Evolutionary conservation across 2,797 vertebrate genomes (phyloP).

Genomic region (Sebastes goodei): DNA sequence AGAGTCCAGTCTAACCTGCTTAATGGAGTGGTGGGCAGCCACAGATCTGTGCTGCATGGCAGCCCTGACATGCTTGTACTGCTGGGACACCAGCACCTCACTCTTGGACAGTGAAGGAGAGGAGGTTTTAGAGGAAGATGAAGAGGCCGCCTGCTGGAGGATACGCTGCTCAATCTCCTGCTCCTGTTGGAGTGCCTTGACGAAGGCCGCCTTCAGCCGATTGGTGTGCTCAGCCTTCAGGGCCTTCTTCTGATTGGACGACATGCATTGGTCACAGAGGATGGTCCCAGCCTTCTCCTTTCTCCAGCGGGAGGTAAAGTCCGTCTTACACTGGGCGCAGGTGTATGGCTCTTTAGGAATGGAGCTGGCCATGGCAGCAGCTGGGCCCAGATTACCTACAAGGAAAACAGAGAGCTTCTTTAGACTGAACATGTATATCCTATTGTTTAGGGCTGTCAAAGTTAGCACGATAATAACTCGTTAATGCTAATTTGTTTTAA

Average conservation of each 20-base stretch:
- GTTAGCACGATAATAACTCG: no score
- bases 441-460: no score
- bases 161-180: conserved; percentile 98
- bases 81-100: conserved; percentile 79
- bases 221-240: conserved; percentile 97
- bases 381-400: conserved; percentile 83
- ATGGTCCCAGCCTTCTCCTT: conserved; percentile 93
- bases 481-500: no score
- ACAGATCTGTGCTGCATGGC: conserved; percentile 62
- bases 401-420: background rate
- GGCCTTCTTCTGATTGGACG: conserved; percentile 95
- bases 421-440: background rate
- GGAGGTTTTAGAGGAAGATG: conserved; percentile 74
- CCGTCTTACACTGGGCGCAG: conserved; percentile 96
- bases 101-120: conserved; percentile 76
- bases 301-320: conserved; percentile 99
- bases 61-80: conserved; percentile 82
- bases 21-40: conserved; percentile 12
- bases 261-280: conserved; percentile 98
- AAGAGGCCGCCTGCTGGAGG: conserved; percentile 87
- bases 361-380: conserved; percentile 63
- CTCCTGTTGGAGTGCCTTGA: conserved; percentile 98
- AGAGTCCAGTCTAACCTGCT: conserved; percentile 80
- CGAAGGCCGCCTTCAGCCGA: conserved; percentile 95
- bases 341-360: conserved; percentile 91